phyloP scores from a whole-genome alignment of 2,888 invertebrate species.

The Elysia crispata region DNA sequence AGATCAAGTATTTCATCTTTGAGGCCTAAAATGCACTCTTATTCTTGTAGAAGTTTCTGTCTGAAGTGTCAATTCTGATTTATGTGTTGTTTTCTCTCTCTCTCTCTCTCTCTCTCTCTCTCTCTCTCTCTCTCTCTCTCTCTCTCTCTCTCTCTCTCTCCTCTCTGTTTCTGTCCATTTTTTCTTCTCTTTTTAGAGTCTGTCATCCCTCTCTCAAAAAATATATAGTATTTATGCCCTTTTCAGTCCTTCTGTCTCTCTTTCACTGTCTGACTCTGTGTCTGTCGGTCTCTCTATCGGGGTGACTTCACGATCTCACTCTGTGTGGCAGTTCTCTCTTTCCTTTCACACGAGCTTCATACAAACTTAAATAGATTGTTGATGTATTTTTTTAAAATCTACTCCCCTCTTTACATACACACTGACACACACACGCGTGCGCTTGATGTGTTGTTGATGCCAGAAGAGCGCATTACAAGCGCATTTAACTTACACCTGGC shows the following conservation, averaged over 20 bases:
- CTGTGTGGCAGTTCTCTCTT: neutral
- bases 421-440: no score
- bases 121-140: neutral
- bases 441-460: no score
- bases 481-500: no score
- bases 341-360: neutral
- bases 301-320: neutral
- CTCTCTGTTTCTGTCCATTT: neutral
- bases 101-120: conserved; percentile 5
- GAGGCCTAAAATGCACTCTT: no score
- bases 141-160: neutral
- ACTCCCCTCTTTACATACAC: no score
- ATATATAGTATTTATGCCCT: neutral
- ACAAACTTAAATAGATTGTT: no score
- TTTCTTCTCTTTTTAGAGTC: conserved; percentile 1
- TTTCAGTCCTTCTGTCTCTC: neutral
- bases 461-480: no score
- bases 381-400: no score
- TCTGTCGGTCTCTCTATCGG: neutral
- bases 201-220: neutral
- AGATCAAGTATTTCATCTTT: no score
- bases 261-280: neutral
- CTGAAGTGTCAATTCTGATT: no score
- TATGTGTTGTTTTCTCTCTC: conserved; percentile 12
- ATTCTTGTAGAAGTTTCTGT: no score